phyloP scores from a whole-genome alignment of 2,797 vertebrate genomes.

The Calcarius lapponicus region DNA sequence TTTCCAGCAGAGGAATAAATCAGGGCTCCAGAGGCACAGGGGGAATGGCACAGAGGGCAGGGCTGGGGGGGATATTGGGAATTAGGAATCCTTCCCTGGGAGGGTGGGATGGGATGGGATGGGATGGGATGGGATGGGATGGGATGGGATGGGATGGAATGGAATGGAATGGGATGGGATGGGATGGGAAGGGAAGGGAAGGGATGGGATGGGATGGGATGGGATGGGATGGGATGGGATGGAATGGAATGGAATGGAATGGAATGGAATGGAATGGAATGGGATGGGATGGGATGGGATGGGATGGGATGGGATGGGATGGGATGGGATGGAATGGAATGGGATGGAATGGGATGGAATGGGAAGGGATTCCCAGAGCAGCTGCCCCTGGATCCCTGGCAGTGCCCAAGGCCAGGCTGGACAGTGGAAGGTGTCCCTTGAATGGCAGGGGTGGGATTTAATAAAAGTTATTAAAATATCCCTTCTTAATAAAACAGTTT shows the following conservation, averaged over 20 bases:
- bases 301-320: no score
- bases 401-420: neutral
- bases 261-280: no score
- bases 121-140: no score
- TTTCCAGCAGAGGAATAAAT: slow-evolving; percentile 24
- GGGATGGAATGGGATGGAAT: no score
- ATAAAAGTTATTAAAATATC: neutral
- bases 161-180: no score
- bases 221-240: no score
- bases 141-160: no score
- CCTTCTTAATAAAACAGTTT: neutral
- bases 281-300: no score
- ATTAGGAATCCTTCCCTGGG: neutral
- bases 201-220: no score
- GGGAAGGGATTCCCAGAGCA: neutral
- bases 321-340: no score
- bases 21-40: neutral
- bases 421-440: accelerated
- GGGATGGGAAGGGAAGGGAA: no score
- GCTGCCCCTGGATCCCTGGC: accelerated
- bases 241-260: no score
- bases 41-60: neutral
- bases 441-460: neutral
- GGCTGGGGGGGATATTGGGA: neutral
- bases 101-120: neutral